Evolutionary conservation across 2,113 vertebrate genomes (phyloP), one percentile per base, ranked within the genome.

Genomic region (Periophthalmodon schlosseri): DNA sequence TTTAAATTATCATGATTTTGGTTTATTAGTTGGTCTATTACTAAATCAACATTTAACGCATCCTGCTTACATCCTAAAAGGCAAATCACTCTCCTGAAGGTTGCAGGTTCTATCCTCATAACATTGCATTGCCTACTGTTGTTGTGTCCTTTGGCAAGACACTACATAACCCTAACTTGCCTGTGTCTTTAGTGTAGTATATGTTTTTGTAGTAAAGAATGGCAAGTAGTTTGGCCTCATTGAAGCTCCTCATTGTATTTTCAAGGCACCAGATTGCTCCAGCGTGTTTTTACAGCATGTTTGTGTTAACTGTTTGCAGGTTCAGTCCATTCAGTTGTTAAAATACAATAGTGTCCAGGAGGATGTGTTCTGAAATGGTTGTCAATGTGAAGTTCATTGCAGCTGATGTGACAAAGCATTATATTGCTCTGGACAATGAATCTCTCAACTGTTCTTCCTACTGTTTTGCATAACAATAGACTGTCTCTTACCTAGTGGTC

Each of bases 381-480:
- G 34, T 79, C 36, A 46, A 54, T 63, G 33, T 69, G n/a, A 33
- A 73, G 54, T 56, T 64, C 49, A 36, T 67, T 82, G 74, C 70
- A 66, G 61, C 67, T 44, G 12, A 39, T 74, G 16, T 74, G 77
- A 87, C 81, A 90, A 89, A 83, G 78, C 58, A 71, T 73, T 79
- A 81, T 61, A 14, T 67, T 68, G 74, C 64, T 21, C 70, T 0
- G 65, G 57, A 88, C 84, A 90, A 87, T 89, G 83, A 80, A 72
- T 80, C 84, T 81, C 86, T 83, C 64, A 81, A 12, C 11, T 33
- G 3, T 68, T 72, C 81, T 86, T 81, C 82, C 84, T 84, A 33
- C 28, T 79, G 16, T 78, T 93, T 91, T 89, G 73, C 84, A 87
- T 89, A 36, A 92, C 86, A 92, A 90, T 87, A 79, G 74, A n/a